Base-by-base conservation (phyloP, 2,113 vertebrate genomes). In the Circaetus cinerascens region DNA sequence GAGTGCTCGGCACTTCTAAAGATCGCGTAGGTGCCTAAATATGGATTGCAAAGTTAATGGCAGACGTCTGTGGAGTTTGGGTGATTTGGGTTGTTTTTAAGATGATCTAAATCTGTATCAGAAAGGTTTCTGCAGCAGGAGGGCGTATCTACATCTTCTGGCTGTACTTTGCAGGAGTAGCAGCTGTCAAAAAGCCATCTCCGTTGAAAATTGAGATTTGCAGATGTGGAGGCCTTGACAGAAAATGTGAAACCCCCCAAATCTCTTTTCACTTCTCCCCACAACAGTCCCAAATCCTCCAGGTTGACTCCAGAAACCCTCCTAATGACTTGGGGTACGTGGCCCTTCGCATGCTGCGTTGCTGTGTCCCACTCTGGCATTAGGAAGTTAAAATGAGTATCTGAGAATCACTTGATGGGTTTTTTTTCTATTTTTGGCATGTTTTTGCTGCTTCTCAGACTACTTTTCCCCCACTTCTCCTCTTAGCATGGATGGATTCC, bases 401-500 rank as follows among this genome's bases (percentile, higher is more conserved):
- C 29, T 34, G 36, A 36, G 48, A 32, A 14, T 41, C 15, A 1
- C 23, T 6, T 16, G 12, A 2, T 51, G 13, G 4, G 3, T 1
- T 4, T 18, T 22, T 41, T 19, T 55, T 43, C 56, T 5, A 1
- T 15, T 79, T 60, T 25, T 34, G 32, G 13, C 15, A 4, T 9
- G 9, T 4, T 75, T 81, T 45, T 60, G 43, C 75, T 60, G 36
- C 20, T 72, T 75, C 86, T 89, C 46, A 48, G 8, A 13, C n/a
- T 38, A 1, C 10, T 68, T 79, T 51, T 21, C 8, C 23, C 50
- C 34, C 5, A 5, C 7, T 30, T n/a, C 51, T 27, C 48, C 48
- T 13, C 56, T 7, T 96, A 99, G 99, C 98, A 99, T 99, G 99
- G 99, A 99, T 23, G 99, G 99, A n/a, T 99, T 99, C 98, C 97